Evolutionary conservation across 1,140 invertebrate genomes (phyloP).

Genomic region (Brachionus rubens): DNA sequence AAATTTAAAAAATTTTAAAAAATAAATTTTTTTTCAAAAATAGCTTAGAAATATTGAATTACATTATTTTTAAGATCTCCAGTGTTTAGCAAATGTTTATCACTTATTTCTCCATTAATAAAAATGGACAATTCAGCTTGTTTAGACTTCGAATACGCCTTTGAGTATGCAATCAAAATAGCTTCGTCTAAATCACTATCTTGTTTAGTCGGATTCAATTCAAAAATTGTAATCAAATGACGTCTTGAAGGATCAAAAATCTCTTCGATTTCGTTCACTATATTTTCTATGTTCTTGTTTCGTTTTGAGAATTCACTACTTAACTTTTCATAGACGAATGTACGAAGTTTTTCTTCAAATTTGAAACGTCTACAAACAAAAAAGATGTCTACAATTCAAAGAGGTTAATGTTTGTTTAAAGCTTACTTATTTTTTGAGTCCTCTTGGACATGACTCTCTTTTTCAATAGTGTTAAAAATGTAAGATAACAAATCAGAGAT

Average conservation of each 20-base stretch:
- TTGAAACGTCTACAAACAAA: neutral
- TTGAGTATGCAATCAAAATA: constrained; percentile 9
- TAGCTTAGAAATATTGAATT: too few relatives aligned
- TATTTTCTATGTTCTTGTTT: neutral
- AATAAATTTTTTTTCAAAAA: too few relatives aligned
- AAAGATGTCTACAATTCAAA: neutral
- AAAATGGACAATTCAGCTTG: neutral
- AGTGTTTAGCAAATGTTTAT: neutral
- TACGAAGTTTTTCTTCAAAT: constrained; percentile 3
- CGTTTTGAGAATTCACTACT: neutral
- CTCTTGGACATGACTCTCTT: too few relatives aligned
- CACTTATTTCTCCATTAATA: neutral
- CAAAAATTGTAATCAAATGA: constrained; percentile 15
- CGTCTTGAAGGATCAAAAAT: constrained; percentile 2
- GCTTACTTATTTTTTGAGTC: too few relatives aligned
- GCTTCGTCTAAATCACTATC: constrained; percentile 31
- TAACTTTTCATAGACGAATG: neutral
- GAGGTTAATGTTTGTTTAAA: too few relatives aligned
- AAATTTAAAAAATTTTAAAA: too few relatives aligned
- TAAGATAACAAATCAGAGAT: constrained; percentile 62
- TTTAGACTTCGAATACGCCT: neutral
- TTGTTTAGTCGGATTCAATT: constrained; percentile 16
- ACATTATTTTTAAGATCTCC: neutral
- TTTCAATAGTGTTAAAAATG: constrained; percentile 54
- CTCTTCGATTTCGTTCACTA: neutral